A percentile compares a stretch with the other conserved stretches of the same genome.
Evolutionary conservation across 2,888 invertebrate species (phyloP).

Genomic region (Lamellibrachia satsuma): DNA sequence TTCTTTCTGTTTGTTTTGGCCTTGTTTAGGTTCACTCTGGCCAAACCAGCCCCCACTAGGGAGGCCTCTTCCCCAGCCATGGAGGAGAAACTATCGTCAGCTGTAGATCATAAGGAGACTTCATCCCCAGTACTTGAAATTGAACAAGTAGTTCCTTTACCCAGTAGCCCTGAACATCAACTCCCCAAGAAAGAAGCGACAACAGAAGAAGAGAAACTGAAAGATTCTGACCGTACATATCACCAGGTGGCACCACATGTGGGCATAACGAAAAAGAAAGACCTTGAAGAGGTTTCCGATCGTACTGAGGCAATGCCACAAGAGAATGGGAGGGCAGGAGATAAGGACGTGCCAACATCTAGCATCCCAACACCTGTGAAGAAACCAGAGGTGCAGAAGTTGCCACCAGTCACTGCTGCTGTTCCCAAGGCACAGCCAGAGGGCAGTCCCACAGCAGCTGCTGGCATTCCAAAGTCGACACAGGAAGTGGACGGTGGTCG

Average conservation of each 20-base stretch:
- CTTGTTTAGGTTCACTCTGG: constrained; percentile 5
- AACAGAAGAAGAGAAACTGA: neutral
- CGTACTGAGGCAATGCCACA: neutral
- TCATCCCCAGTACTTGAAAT: neutral
- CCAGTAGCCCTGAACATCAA: neutral
- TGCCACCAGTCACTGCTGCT: neutral
- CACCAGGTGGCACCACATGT: neutral
- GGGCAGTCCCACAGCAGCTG: neutral
- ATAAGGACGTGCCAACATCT: too few species aligned
- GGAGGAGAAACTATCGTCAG: neutral
- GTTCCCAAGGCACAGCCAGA: neutral
- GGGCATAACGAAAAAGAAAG: neutral
- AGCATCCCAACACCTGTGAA: neutral
- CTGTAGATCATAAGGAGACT: neutral
- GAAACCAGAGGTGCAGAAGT: neutral
- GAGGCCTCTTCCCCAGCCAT: neutral
- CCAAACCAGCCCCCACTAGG: neutral
- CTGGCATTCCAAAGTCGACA: neutral
- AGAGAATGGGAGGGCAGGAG: neutral
- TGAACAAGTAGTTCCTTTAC: neutral
- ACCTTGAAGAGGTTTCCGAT: neutral
- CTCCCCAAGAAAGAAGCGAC: neutral
- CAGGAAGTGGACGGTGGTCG: neutral
- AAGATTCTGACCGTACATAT: neutral
- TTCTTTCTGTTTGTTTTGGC: constrained; percentile 17